phyloP scores from a whole-genome alignment of 2,797 vertebrate species.

The Podarcis siculus region DNA sequence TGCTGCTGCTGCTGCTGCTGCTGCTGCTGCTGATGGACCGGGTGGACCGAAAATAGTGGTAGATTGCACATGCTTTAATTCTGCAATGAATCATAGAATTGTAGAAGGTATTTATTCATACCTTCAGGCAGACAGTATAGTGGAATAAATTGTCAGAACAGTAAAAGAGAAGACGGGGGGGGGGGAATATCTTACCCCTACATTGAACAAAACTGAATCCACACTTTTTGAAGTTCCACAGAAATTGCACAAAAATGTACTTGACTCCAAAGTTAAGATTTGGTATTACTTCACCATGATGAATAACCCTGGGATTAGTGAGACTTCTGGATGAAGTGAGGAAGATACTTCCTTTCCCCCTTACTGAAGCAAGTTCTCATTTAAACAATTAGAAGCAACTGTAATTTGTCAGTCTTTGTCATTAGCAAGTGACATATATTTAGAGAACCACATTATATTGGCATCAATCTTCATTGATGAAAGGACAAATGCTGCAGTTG shows the following conservation, averaged over 20 bases:
- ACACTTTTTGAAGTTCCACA: not conserved
- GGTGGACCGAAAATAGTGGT: no score
- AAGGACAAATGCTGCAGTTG: constrained; percentile 9
- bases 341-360: not conserved
- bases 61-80: no score
- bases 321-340: not conserved
- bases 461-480: not conserved
- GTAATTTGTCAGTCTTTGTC: constrained; percentile 6
- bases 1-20: no score
- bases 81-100: no score
- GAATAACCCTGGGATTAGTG: not conserved
- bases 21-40: no score
- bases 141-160: not conserved
- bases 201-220: not conserved
- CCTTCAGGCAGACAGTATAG: not conserved
- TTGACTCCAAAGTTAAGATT: not conserved
- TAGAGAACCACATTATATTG: not conserved
- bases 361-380: fast-evolving
- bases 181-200: not conserved
- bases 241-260: not conserved
- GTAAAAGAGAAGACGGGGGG: not conserved
- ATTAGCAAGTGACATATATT: not conserved
- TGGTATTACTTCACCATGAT: not conserved
- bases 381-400: not conserved
- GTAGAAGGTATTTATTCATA: no score